Base-by-base conservation (phyloP, 2,888 invertebrate species). In the Aleiodes leptofemur region DNA sequence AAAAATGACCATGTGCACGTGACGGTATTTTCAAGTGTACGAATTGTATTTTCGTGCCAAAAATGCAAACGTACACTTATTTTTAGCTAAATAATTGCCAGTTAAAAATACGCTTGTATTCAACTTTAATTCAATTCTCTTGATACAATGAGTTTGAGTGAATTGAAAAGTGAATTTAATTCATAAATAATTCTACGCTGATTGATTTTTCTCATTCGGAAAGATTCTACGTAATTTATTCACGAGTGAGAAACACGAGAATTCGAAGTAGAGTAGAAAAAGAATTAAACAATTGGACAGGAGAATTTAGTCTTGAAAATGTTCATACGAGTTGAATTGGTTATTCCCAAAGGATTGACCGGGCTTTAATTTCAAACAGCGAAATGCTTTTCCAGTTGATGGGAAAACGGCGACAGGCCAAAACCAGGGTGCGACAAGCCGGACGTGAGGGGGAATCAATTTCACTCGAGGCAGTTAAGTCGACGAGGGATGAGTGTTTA, bases 331-430 rank as follows among this genome's bases (percentile, higher is more conserved):
- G 48, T 11, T 43, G 64, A 64, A 64, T 1, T 64, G 23, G 14
- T 48, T 43, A 64, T 23, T 64, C 64, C 64, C 64, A 64, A 64
- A 43, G 64, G 64, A 56, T 64, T 59, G 76, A 79, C 72, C 77
- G 78, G 79, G 80, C 79, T 82, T 81, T 80, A 82, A 82, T 81
- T 82, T 79, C 76, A 79, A 64, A 82, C 81, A 82, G 70, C 80
- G 79, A 79, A 82, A 82, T 80, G 82, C 82, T 82, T 81, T 81
- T 82, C 79, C 78, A 78, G 69, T 71, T 76, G 76, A 76, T 75
- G 79, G 73, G 76, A 64, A 64, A 64, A 64, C 74, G 77, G 73
- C 73, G 69, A 71, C 76, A 75, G 70, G 75, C 66, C 70, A 64
- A 64, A 61, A 72, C 71, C 69, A 71, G 70, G 55, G 66, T 69